Percentiles rank a stretch among this genome's conserved stretches.
phyloP scores from a whole-genome alignment of 2,113 vertebrate species.

The Prionailurus viverrinus region DNA sequence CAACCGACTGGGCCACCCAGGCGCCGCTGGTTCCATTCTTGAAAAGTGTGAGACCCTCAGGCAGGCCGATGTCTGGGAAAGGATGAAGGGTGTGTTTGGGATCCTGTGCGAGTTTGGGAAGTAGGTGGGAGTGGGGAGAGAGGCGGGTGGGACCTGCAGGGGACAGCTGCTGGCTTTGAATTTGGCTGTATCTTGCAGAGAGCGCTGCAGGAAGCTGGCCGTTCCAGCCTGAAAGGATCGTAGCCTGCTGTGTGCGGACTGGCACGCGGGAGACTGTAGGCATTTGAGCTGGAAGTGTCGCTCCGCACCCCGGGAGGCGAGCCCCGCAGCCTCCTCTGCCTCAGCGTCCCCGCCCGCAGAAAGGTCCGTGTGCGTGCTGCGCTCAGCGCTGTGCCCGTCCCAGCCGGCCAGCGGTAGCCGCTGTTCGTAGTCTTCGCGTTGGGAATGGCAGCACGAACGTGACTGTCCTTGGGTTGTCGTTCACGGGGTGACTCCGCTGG shows the following conservation, averaged over 20 bases:
- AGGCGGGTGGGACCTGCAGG: not conserved
- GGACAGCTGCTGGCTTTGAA: not conserved
- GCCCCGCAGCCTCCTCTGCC: not conserved
- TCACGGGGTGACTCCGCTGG: not conserved
- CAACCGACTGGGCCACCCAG: too few species aligned
- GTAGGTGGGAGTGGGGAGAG: not conserved
- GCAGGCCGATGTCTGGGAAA: not conserved
- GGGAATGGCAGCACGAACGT: not conserved
- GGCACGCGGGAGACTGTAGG: not conserved
- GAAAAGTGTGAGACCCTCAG: not conserved
- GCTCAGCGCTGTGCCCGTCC: not conserved
- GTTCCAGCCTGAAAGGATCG: not conserved
- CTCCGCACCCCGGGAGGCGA: not conserved
- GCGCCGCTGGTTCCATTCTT: not conserved
- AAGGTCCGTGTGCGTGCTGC: not conserved
- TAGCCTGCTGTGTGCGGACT: accelerated
- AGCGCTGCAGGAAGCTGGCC: not conserved
- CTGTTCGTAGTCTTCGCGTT: accelerated
- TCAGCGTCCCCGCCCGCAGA: not conserved
- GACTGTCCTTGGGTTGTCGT: not conserved
- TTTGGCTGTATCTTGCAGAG: not conserved
- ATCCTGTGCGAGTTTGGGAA: not conserved
- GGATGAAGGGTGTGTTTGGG: not conserved
- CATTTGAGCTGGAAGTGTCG: too few species aligned
- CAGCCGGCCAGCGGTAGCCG: not conserved